These are phyloP conservation scores for Apotomis capreana DNA, from an alignment of 2,888 invertebrate genomes.

Conservation along the genomic window DNA sequence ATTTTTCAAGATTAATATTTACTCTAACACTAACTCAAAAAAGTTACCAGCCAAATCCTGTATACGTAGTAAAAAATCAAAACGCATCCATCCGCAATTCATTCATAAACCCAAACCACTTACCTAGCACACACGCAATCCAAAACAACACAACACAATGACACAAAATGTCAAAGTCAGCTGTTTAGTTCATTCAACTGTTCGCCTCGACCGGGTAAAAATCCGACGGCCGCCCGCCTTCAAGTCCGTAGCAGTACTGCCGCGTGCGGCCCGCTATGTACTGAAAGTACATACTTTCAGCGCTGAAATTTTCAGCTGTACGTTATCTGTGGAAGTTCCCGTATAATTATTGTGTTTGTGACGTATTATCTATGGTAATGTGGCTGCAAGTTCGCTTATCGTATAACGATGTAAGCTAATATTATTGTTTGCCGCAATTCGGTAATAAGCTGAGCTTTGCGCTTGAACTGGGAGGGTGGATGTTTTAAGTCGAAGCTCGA, in stretches of 20 bases:
- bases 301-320: conserved; percentile 64
- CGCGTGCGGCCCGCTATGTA: conserved; percentile 52
- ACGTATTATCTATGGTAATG: conserved; percentile 40
- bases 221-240: conserved; percentile 63
- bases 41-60: neutral
- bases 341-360: conserved; percentile 36
- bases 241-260: conserved; percentile 63
- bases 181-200: conserved; percentile 53
- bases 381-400: conserved; percentile 22
- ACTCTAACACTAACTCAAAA: no score
- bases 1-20: no score
- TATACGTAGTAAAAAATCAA: neutral
- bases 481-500: no score
- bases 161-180: conserved; percentile 54
- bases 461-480: neutral
- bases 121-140: conserved; percentile 48
- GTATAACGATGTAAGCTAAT: conserved; percentile 20
- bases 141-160: conserved; percentile 49
- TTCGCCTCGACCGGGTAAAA: conserved; percentile 45
- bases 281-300: conserved; percentile 54
- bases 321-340: conserved; percentile 28
- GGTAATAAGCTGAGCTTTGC: conserved; percentile 18
- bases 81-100: neutral
- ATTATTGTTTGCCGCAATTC: conserved; percentile 25
- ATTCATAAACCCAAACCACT: conserved; percentile 33